Base-by-base conservation (phyloP, 2,113 vertebrate genomes). In the Colaptes auratus region DNA sequence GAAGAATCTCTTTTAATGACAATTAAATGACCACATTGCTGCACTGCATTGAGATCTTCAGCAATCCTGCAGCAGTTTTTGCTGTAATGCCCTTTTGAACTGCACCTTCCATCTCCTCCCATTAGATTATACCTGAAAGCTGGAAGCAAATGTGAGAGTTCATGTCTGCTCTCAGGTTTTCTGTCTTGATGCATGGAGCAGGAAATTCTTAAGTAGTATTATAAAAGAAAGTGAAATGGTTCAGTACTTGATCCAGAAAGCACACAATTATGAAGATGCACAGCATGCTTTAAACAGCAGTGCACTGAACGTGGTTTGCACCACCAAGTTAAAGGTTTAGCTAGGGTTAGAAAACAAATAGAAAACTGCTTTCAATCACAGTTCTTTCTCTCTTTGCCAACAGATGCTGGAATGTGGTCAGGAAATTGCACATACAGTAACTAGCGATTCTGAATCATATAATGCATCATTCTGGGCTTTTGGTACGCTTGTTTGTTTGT, bases 21-120 rank as follows among this genome's bases (percentile, higher is more conserved):
- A 63, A 33, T 19, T 33, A 19, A 5, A 7, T 7, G 52, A 61
- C 13, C 9, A 8, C 19, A 42, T 4, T 0, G 0, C 31, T 15
- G 4, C 0, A 0, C 31, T 18, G 4, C 15, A 15, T 12, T 24
- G 7, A 55, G 33, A 19, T 7, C 55, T 78, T 55, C 46, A 66
- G 14, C 36, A 21, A 4, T 28, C 28, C 20, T 60, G 64, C 58
- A 78, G 53, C 12, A 31, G 12, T 28, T 3, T 42, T 0, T 36
- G 23, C 10, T 55, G 6, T 10, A 44, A 24, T 7, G 25, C 10
- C 12, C 14, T 28, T 7, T 3, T 79, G 28, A 36, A 74, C 25
- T 4, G n/a, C 36, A 31, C n/a, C 53, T 71, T 66, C 27, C 23
- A 78, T 63, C 30, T n/a, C 16, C 15, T 81, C 9, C n/a, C 13